These are phyloP conservation scores for Drosophila melanogaster DNA, from an alignment of 1,140 invertebrate genomes.

Conservation along the genomic window Release_6_plus_ISO1_MT NT_033777.3:12515001-12515500, in stretches of 20 bases:
- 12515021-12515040: constrained; percentile 35
- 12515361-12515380: constrained; percentile 1
- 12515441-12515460: constrained; percentile 69
- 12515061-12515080: constrained; percentile 14
- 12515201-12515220: constrained; percentile 72
- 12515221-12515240: constrained; percentile 74
- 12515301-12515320: constrained; percentile 75
- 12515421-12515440: constrained; percentile 64
- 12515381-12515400: constrained; percentile 49
- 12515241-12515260: constrained; percentile 57
- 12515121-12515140: constrained; percentile 75
- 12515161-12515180: constrained; percentile 78
- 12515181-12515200: constrained; percentile 72
- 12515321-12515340: constrained; percentile 42
- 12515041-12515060: constrained; percentile 21
- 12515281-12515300: constrained; percentile 50
- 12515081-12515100: constrained; percentile 11
- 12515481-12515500: constrained; percentile 82
- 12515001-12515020: constrained; percentile 21
- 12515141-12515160: constrained; percentile 84
- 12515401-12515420: constrained; percentile 79
- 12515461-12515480: constrained; percentile 64
- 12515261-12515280: constrained; percentile 28
- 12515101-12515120: constrained; percentile 2
- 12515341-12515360: constrained; percentile 32